Conservation (phyloP, 1,140 invertebrate species). For the Muscidifurax raptorellus region DNA sequence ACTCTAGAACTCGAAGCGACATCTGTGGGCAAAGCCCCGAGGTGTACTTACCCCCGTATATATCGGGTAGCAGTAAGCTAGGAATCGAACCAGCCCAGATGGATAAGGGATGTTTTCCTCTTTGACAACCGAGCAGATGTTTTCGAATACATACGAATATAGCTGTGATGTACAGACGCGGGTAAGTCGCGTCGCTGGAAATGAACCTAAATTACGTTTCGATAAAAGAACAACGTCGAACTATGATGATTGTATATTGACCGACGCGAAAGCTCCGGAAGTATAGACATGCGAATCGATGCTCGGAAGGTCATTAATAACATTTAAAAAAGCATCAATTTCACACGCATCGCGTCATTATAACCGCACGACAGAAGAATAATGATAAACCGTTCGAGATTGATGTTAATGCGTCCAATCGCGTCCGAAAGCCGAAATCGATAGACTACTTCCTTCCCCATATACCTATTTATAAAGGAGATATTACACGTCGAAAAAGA, state of each 20-base stretch:
- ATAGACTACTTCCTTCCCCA: slow-evolving; percentile 38
- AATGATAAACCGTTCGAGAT: not conserved
- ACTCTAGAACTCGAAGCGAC: not conserved
- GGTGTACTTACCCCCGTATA: not conserved
- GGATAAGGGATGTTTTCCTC: not conserved
- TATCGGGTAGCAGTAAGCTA: not conserved
- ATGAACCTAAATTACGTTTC: too few species aligned
- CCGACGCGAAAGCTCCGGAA: too few species aligned
- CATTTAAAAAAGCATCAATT: too few species aligned
- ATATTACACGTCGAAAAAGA: not conserved
- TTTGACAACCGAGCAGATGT: not conserved
- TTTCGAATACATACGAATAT: too few species aligned
- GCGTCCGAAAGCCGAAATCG: not conserved
- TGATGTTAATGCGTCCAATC: not conserved
- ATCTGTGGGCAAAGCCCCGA: not conserved
- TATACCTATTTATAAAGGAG: not conserved
- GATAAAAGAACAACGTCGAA: too few species aligned
- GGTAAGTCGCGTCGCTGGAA: too few species aligned
- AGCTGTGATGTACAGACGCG: too few species aligned
- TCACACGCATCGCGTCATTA: too few species aligned
- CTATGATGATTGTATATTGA: too few species aligned
- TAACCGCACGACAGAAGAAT: not conserved
- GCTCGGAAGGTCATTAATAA: too few species aligned
- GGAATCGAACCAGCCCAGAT: not conserved
- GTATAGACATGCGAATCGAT: too few species aligned